Conservation (phyloP, 2,113 vertebrate species). For the Microcebus jonahi region DNA sequence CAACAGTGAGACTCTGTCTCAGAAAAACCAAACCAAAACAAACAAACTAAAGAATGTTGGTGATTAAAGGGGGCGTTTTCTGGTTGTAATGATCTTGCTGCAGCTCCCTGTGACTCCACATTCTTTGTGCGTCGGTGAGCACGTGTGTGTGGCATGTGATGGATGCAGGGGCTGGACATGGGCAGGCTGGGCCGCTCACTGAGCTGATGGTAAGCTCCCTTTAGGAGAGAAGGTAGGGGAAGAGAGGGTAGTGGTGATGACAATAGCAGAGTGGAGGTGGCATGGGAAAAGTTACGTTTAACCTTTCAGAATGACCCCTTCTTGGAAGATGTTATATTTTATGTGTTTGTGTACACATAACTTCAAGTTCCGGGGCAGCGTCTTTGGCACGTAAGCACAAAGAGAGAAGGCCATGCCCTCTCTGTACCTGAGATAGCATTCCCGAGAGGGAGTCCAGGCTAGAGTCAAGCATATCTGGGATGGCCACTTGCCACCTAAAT, state of each 20-base stretch:
- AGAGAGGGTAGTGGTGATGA: neutral
- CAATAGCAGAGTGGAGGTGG: neutral
- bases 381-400: neutral
- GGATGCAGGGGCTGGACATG: neutral
- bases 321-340: neutral
- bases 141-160: neutral
- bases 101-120: slow-evolving; percentile 12
- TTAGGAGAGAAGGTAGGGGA: neutral
- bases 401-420: neutral
- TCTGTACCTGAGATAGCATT: accelerated
- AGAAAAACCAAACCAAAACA: too few relatives aligned
- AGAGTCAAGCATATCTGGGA: neutral
- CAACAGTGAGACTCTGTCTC: too few relatives aligned
- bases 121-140: neutral
- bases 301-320: neutral
- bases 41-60: neutral
- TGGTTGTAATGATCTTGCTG: neutral
- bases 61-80: neutral
- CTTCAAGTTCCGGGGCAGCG: neutral
- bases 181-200: neutral
- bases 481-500: neutral
- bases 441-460: neutral
- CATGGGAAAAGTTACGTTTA: neutral
- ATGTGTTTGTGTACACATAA: neutral
- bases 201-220: neutral